Evolutionary conservation across 2,797 vertebrate genomes (phyloP), one percentile per base, ranked within the genome.

Genomic region (Mareca penelope): DNA sequence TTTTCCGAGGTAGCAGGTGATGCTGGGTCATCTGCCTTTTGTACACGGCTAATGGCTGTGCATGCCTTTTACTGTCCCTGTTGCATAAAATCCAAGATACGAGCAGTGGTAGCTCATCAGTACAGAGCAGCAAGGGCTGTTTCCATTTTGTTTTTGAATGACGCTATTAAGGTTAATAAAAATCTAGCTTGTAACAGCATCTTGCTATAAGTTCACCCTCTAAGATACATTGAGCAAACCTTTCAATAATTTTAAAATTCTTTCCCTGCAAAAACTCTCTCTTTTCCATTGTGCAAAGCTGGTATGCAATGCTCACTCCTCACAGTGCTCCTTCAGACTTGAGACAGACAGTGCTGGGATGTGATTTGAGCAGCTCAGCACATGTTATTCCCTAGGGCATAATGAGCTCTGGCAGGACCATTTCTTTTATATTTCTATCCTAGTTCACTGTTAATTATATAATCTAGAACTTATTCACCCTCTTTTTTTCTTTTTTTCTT

Each of bases 381-480:
- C 92, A 57, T 10, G 53, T 71, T 85, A 64, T 69, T 95, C 89
- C 88, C 76, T 50, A 39, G 50, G 75, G 94, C 57, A 57, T 33
- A 78, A 70, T 40, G 57, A 84, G 57, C 33, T 33, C 85, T 75
- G 95, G 88, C 94, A 94, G 85, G 68, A 80, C 78, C 29, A 18
- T 42, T 86, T 71, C 70, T 90, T 82, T 71, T 79, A 13, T 56
- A 86, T 69, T 90, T 84, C 61, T 84, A 87, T 64, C 85, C 83
- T 57, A 69, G 73, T 35, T 87, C 77, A 40, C 19, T 91, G 91
- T 68, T 93, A 94, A 93, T 96, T 93, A 93, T 61, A 83, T 88
- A 96, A 94, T 37, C 53, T 42, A 84, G 60, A 86, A 86, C 56
- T 88, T 71, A 79, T 22, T 73, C 44, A 16, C 15, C 10, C 29